A percentile compares a stretch with the other conserved stretches of the same genome.
phyloP scores from a whole-genome alignment of 2,797 vertebrate genomes.

The Syngnathus acus region DNA sequence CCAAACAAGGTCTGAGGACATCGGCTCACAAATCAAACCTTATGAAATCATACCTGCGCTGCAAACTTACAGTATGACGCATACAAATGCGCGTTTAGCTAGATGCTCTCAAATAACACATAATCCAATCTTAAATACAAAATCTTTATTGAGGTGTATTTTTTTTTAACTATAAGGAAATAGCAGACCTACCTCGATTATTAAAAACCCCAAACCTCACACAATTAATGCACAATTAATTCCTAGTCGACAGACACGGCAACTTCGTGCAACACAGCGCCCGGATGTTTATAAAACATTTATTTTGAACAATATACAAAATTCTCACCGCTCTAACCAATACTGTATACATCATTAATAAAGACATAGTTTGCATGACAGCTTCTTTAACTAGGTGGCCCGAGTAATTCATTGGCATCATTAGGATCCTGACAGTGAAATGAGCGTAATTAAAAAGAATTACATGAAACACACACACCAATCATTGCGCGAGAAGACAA shows the following conservation, averaged over 20 bases:
- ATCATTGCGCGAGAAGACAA: constrained; percentile 11
- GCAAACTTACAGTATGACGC: constrained; percentile 25
- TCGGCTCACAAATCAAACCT: constrained; percentile 47
- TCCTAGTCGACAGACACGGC: neutral
- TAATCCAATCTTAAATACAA: too few relatives aligned
- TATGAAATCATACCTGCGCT: constrained; percentile 35
- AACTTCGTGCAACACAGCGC: constrained; percentile 5
- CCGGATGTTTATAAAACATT: constrained; percentile 5
- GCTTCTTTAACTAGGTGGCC: constrained; percentile 52
- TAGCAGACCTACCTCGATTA: constrained; percentile 39
- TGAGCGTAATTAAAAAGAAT: constrained; percentile 65
- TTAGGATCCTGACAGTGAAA: constrained; percentile 71
- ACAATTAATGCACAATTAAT: neutral
- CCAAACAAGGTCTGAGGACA: constrained; percentile 45
- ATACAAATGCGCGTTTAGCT: neutral
- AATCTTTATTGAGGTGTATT: constrained; percentile 40
- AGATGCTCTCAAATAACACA: neutral
- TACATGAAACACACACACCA: constrained; percentile 57
- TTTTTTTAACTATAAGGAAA: constrained; percentile 25
- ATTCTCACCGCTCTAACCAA: constrained; percentile 43
- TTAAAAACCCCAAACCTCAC: constrained; percentile 37
- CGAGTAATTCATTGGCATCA: constrained; percentile 69
- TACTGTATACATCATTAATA: constrained; percentile 48
- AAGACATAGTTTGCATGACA: constrained; percentile 38
- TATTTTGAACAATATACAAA: constrained; percentile 28